These are phyloP conservation scores for Lethenteron reissneri DNA, from an alignment of 2,113 vertebrate genomes.

Conservation along the genomic window DNA sequence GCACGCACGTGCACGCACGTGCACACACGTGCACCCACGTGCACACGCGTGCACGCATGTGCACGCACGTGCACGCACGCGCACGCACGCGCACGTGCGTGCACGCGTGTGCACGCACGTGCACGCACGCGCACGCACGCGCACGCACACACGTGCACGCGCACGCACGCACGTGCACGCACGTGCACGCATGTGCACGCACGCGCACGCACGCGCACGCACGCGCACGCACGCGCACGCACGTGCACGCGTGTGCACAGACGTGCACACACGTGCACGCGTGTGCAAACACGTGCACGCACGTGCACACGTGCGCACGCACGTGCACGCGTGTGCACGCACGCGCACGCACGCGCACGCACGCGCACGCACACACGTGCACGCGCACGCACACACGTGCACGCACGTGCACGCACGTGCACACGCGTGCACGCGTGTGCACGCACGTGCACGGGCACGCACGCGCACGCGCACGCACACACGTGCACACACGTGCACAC, in stretches of 20 bases:
- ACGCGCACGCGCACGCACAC: neutral
- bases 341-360: too few species aligned
- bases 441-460: neutral
- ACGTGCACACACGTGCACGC: too few species aligned
- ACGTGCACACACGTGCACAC: neutral
- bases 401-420: neutral
- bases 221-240: too few species aligned
- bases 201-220: too few species aligned
- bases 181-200: too few species aligned
- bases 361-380: too few species aligned
- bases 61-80: neutral
- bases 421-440: neutral
- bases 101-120: neutral
- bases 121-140: neutral
- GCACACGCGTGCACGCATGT: neutral
- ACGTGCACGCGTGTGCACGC: too few species aligned
- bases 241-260: too few species aligned
- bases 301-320: too few species aligned
- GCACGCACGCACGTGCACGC: too few species aligned
- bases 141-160: neutral
- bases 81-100: neutral
- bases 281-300: too few species aligned
- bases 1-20: neutral
- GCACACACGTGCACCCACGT: neutral
- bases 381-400: too few species aligned